Evolutionary conservation across 1,140 invertebrate genomes (phyloP), one percentile per base, ranked within the genome.

Genomic region (Asbolus verrucosus): DNA sequence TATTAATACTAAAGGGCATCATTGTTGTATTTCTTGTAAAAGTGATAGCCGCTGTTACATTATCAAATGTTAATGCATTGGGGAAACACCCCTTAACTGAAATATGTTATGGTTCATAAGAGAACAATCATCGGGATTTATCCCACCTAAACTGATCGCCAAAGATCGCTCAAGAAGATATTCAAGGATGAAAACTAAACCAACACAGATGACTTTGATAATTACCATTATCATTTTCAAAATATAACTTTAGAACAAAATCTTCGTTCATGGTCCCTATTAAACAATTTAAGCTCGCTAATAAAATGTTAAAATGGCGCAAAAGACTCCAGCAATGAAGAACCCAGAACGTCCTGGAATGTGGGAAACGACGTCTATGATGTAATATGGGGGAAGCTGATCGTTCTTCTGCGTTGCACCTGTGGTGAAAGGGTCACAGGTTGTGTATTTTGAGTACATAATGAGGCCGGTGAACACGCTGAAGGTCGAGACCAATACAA

Each of bases 231-330:
- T 77, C 11, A 84, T 46, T 84, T 91, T 88, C 19, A 88, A 78
- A 8, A 85, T 78, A 13, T 79, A 69, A 79, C 0, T 77, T 76
- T 68, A 83, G 82, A 0, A 90, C 74, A 62, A 89, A 87, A 78
- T 91, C 90, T 77, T 90, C 87, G 74, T 89, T 84, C n/a, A 87
- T 85, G 6, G 89, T 87, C 9, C 89, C 89, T 2, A 89, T 84
- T 66, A 91, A 76, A 6, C 88, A 87, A 76, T 91, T 91, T 36
- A 91, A 76, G 2, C 85, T 84, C 8, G 87, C 87, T 0, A 88
- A 90, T 31, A 91, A 83, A 0, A 90, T 89, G 76, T 90, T 77
- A 21, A 77, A 73, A 38, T 15, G 50, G 87, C 88, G 75, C 86
- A 86, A 75, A 89, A 89, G 5, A 90, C 81, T 54, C 87, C 86